phyloP scores from a whole-genome alignment of 2,113 vertebrate genomes.

The Tringa solitaria region DNA sequence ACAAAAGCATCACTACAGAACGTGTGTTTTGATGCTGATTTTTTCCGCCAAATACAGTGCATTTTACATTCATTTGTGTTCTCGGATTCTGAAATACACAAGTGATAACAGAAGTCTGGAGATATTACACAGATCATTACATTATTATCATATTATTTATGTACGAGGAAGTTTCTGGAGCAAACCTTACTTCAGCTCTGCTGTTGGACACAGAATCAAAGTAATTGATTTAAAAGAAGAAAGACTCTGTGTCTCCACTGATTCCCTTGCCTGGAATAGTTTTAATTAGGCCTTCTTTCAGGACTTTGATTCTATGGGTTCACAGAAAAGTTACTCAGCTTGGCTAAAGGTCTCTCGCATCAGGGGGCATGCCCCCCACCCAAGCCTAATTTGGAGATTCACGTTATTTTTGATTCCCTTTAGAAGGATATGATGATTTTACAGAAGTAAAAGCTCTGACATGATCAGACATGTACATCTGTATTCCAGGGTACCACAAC shows the following conservation, averaged over 20 bases:
- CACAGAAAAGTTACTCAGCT: background rate
- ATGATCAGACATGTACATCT: background rate
- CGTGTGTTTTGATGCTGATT: background rate
- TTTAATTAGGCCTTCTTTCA: background rate
- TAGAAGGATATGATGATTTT: background rate
- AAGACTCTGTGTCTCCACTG: background rate
- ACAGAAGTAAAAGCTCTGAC: background rate
- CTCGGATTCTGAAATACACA: background rate
- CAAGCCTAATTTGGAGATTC: background rate
- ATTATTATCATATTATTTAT: background rate
- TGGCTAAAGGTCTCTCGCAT: background rate
- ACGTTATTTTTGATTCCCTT: background rate
- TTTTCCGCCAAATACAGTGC: background rate
- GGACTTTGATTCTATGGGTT: background rate
- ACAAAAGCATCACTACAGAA: background rate
- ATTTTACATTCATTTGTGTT: background rate
- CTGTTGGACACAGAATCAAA: background rate
- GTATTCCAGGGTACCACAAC: background rate
- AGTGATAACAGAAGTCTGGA: background rate
- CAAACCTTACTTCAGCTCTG: background rate
- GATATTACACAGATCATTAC: background rate
- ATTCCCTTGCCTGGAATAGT: background rate
- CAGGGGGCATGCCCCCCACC: accelerated
- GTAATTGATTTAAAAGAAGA: background rate
- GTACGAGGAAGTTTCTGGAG: background rate